Evolutionary conservation across 1,140 invertebrate genomes (phyloP), one percentile per base, ranked within the genome.

Genomic region (Melipona quadrifasciata): DNA sequence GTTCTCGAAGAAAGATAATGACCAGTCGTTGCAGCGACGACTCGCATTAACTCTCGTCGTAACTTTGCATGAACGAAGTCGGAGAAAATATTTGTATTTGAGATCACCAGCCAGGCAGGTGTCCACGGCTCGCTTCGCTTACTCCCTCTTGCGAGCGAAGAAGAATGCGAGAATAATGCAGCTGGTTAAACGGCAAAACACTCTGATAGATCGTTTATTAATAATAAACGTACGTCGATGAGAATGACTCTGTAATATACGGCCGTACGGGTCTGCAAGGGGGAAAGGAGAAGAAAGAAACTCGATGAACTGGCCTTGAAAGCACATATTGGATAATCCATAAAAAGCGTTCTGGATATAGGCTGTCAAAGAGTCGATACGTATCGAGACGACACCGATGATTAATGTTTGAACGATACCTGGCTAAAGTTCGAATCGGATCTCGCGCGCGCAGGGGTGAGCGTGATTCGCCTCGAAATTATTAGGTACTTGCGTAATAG

Each of bases 21-120:
- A 84, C 87, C 86, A 87, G 73, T 89, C 58, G 53, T 55, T 74
- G 71, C 89, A 91, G 90, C 88, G 90, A n/a, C 3, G 31, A 31
- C 31, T 2, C 0, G 24, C 58, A n/a, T 61, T 61, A 61, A 61
- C 3, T 61, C 58, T 61, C 24, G 24, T 14, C 4, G 58, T 86
- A 86, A 86, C 84, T 75, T 82, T 39, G 31, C 39, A 34, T 75
- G 19, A 65, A 72, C 72, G 27, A 8, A 17, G 31, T 17, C 14
- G 31, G 3, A 34, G 19, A 21, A 76, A 77, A 57, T 64, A 24
- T 76, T 14, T 12, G 47, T 27, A 82, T 84, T 89, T 51, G 74
- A 84, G 86, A 74, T 80, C 55, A 74, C 77, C 55, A 10, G 24
- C 67, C n/a, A 58, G 65, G 57, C 80, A 88, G 75, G 58, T 58